A percentile compares a stretch with the other conserved stretches of the same genome.
Conservation (phyloP, 2,888 invertebrate species). For the Anodontia alba region DNA sequence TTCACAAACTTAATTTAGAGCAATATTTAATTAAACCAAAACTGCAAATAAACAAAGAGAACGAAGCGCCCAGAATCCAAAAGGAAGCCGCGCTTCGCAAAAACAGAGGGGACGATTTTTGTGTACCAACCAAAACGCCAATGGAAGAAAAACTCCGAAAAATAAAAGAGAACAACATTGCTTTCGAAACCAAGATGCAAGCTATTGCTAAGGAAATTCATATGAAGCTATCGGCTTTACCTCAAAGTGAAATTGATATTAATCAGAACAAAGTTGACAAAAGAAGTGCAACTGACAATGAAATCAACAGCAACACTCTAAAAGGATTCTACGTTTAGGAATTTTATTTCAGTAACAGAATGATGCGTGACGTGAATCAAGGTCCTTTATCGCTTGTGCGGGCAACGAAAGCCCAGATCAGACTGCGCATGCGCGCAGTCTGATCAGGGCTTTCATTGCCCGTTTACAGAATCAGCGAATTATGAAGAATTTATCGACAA, state of each 20-base stretch:
- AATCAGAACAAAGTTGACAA: conserved; percentile 14
- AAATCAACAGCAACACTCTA: neutral
- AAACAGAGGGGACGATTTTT: neutral
- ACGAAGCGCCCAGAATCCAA: neutral
- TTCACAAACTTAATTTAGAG: neutral
- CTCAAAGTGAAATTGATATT: neutral
- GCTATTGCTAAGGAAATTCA: conserved; percentile 5
- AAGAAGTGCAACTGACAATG: neutral
- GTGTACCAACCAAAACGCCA: neutral
- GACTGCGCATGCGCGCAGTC: too few species aligned
- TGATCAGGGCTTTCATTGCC: too few species aligned
- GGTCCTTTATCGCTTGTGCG: too few species aligned
- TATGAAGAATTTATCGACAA: too few species aligned
- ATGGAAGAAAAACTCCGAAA: neutral
- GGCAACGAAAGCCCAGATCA: too few species aligned
- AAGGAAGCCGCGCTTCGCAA: neutral
- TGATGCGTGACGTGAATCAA: too few species aligned
- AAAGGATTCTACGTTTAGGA: conserved; percentile 35
- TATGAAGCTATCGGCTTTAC: neutral
- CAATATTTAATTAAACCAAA: neutral
- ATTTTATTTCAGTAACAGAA: too few species aligned
- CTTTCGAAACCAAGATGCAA: conserved; percentile 5
- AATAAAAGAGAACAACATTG: conserved; percentile 13
- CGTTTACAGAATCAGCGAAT: too few species aligned
- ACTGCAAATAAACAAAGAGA: neutral